Evolutionary conservation across 2,888 invertebrate genomes (phyloP).

Genomic region (Exephanes ischioxanthus): DNA sequence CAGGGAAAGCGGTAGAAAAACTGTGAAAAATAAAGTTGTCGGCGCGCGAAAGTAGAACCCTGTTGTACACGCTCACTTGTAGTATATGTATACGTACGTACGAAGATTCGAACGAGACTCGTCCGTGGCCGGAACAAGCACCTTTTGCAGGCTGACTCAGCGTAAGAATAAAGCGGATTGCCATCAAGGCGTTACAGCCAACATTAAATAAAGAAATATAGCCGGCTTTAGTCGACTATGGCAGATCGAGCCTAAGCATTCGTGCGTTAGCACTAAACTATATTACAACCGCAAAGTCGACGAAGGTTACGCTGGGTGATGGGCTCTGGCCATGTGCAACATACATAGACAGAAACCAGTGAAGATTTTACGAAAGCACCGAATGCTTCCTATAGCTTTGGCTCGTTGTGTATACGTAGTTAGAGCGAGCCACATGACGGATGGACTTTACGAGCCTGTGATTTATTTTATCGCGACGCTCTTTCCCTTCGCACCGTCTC

Average conservation of each 20-base stretch:
- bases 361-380: conserved; percentile 28
- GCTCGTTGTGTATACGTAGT: conserved; percentile 61
- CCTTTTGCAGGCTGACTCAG: conserved; percentile 79
- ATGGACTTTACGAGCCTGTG: conserved; percentile 82
- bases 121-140: conserved; percentile 35
- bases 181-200: conserved; percentile 80
- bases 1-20: conserved; percentile 14
- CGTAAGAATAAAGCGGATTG: conserved; percentile 81
- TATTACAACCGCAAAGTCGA: conserved; percentile 80
- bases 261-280: conserved; percentile 81
- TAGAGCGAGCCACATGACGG: conserved; percentile 75
- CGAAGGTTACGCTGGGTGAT: conserved; percentile 34
- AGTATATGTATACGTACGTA: neutral
- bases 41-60: conserved; percentile 2
- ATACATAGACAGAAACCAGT: conserved; percentile 26
- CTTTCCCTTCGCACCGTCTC: conserved; percentile 17
- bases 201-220: conserved; percentile 84
- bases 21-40: conserved; percentile 18
- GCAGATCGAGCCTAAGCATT: conserved; percentile 78
- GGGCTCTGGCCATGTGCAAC: conserved; percentile 32
- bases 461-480: conserved; percentile 81
- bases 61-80: conserved; percentile 5
- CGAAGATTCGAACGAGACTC: conserved; percentile 12
- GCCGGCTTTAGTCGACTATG: conserved; percentile 78
- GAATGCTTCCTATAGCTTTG: conserved; percentile 49